Conservation (phyloP, 1,140 invertebrate species). For the Neotoxoptera formosana region DNA sequence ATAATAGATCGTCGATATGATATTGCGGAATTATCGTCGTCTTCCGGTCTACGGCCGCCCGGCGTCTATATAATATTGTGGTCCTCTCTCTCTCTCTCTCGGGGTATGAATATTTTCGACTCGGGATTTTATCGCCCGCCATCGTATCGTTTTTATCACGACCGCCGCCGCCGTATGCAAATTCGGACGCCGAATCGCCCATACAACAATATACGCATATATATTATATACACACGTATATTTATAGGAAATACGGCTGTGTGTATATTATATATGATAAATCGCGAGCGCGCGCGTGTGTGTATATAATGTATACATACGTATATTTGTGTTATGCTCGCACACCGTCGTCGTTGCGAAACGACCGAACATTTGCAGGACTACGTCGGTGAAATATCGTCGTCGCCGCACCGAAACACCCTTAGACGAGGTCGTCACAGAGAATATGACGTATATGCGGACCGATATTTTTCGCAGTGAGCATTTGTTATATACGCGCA, state of each 20-base stretch:
- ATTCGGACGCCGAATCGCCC: conserved; percentile 13
- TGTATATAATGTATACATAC: background rate
- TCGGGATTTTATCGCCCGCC: conserved; percentile 31
- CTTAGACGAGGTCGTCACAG: background rate
- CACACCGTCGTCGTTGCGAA: background rate
- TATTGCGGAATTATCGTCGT: conserved; percentile 13
- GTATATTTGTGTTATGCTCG: too few relatives aligned
- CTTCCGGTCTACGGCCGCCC: background rate
- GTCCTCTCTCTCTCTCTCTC: background rate
- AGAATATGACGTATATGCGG: conserved; percentile 26
- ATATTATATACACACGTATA: background rate
- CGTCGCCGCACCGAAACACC: background rate
- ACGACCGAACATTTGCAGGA: conserved; percentile 37
- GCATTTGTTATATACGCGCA: background rate
- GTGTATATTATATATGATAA: background rate
- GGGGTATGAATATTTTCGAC: conserved; percentile 50
- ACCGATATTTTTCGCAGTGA: background rate
- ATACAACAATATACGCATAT: too few relatives aligned
- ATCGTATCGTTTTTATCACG: background rate
- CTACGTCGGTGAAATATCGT: conserved; percentile 26
- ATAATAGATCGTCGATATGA: conserved; percentile 37
- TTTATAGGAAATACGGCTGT: background rate
- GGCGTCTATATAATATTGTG: background rate
- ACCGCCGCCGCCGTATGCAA: background rate
- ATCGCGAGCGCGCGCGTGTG: background rate